phyloP scores from a whole-genome alignment of 2,113 vertebrate species.

The Theropithecus gelada region DNA sequence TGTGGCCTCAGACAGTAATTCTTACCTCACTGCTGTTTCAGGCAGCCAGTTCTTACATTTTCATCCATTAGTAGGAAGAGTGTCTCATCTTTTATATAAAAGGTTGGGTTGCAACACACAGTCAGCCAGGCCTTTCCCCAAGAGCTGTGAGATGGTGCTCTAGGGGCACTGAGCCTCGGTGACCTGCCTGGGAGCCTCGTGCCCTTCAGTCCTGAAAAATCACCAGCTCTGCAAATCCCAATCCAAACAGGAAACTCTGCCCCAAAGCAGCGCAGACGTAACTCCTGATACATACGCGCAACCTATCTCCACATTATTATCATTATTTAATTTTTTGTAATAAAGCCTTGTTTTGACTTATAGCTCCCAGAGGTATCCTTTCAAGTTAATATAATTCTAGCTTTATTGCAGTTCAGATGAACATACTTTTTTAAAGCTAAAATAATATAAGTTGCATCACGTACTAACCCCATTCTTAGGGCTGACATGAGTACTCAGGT shows the following conservation, averaged over 20 bases:
- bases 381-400: neutral
- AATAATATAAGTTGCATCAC: conserved; percentile 38
- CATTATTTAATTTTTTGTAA: conserved; percentile 14
- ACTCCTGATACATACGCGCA: neutral
- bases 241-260: neutral
- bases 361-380: neutral
- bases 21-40: neutral
- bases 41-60: neutral
- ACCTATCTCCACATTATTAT: neutral
- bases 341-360: neutral
- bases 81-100: neutral
- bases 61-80: neutral
- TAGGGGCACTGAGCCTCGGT: no score
- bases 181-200: neutral
- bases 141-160: neutral
- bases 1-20: neutral
- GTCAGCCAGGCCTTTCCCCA: neutral
- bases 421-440: conserved; percentile 12
- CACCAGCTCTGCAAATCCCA: neutral
- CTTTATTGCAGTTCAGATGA: neutral
- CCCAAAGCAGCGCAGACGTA: neutral
- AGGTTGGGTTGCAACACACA: neutral
- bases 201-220: neutral
- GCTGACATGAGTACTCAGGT: neutral
- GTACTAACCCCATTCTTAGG: neutral